Percentiles rank a stretch among this genome's conserved stretches.
Conservation (phyloP, 2,797 vertebrate genomes). For the Anisognathus igniventris region DNA sequence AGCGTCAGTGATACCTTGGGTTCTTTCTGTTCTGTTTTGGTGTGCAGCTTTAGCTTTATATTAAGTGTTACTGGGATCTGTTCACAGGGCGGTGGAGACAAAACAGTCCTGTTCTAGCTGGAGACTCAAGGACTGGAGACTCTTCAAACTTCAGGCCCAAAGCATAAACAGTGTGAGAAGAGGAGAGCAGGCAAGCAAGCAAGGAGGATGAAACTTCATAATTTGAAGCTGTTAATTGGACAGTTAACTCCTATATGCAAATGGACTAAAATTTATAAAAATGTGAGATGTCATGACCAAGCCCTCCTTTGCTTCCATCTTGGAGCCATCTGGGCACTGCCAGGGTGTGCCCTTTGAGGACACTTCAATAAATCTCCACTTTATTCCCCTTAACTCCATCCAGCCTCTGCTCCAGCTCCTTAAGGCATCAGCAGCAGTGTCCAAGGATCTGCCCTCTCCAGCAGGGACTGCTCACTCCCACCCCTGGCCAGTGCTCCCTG, state of each 20-base stretch:
- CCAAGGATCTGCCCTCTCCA: background rate
- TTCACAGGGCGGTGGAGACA: background rate
- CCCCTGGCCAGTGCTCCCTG: rapidly evolving
- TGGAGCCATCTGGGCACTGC: background rate
- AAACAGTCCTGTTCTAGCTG: background rate
- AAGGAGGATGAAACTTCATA: background rate
- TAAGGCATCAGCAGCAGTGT: background rate
- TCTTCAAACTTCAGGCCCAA: background rate
- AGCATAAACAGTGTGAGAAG: background rate
- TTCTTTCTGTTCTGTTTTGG: background rate
- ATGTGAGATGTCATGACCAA: background rate
- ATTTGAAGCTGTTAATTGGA: background rate
- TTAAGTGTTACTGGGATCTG: background rate
- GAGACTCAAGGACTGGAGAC: background rate
- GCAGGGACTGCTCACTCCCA: rapidly evolving
- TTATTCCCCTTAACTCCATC: background rate
- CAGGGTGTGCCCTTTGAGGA: background rate
- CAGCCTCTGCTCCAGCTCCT: background rate
- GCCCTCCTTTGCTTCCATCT: background rate
- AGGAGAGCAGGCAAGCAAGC: background rate
- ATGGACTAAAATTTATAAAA: background rate
- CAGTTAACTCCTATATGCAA: background rate
- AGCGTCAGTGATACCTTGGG: background rate
- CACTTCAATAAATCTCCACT: background rate
- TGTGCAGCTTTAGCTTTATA: background rate